Evolutionary conservation across 2,888 invertebrate genomes (phyloP), one percentile per base, ranked within the genome.

Genomic region (Nephrotoma appendiculata): DNA sequence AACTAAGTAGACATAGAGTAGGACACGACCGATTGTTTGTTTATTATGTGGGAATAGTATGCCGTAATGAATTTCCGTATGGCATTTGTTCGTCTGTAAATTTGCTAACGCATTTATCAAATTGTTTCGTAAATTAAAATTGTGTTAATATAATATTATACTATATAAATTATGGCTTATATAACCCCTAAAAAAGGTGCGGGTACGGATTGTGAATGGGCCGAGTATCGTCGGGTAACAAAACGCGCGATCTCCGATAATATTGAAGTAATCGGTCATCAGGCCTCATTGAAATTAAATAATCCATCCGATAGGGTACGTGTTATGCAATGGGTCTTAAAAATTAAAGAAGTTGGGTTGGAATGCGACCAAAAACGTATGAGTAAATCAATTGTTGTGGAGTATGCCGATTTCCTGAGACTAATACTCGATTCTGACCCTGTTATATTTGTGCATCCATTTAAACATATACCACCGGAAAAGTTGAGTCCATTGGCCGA

Each of bases 261-360:
- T 71, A 84, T 84, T 15, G 84, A 84, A 84, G 84, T 43, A n/a
- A 84, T 84, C 6, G 41, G 42, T 2, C 84, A 84, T 84, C 71
- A 15, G 15, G 45, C 45, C 31, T 48, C 45, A 6, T 44, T 52
- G n/a, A 86, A 86, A 12, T 85, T 85, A 41, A 44, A 85, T 31
- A 43, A 44, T 85, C 85, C 85, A 44, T 44, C 42, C 92, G 93
- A 93, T 89, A 91, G 93, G 83, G 93, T 93, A 6, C 90, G 92
- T 87, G 92, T 92, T 87, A 91, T 92, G 41, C 93, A 93, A 89
- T 93, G 93, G 93, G 89, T 91, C 2, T 90, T 92, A 87, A 92
- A 92, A 89, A 89, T 93, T 6, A 89, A 91, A 2, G 90, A 90
- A 88, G 89, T 92, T 86, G 91, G 92, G 87, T 93, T 93, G 88